Conservation (phyloP, 2,797 vertebrate species). For the Diceros bicornis region DNA sequence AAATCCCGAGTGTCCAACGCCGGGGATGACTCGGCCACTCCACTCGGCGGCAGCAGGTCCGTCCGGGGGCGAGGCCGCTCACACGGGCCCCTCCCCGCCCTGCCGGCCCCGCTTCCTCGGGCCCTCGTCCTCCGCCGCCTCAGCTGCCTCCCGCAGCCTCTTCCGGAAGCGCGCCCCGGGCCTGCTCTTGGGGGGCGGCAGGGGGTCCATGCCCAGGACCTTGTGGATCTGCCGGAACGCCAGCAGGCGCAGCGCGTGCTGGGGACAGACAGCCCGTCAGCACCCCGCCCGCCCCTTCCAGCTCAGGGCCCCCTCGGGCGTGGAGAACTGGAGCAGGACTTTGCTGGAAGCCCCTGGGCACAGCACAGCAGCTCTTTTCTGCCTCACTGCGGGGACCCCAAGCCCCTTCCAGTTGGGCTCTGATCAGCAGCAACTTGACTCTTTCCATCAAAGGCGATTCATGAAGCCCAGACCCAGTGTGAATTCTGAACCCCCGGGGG, state of each 20-base stretch:
- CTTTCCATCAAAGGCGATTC: background rate
- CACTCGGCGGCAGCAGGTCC: background rate
- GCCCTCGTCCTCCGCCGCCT: slow-evolving; percentile 85
- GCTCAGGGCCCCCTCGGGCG: fast-evolving
- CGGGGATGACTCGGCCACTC: slow-evolving; percentile 48
- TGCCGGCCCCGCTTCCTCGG: slow-evolving; percentile 90
- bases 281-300: fast-evolving
- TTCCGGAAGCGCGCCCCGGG: slow-evolving; percentile 89
- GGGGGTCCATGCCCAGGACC: slow-evolving; percentile 89
- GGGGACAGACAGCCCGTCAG: slow-evolving; percentile 6
- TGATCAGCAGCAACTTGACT: background rate
- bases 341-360: background rate
- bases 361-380: background rate
- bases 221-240: slow-evolving; percentile 92
- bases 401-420: background rate
- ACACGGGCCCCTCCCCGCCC: slow-evolving; percentile 85
- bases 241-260: slow-evolving; percentile 91
- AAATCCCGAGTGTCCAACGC: slow-evolving; percentile 72
- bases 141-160: slow-evolving; percentile 85
- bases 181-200: slow-evolving; percentile 86
- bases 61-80: slow-evolving; percentile 37
- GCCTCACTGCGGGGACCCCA: background rate
- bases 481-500: background rate
- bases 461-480: fast-evolving
- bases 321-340: background rate